Conservation (phyloP, 2,888 invertebrate species). For the Microchrysa polita region DNA sequence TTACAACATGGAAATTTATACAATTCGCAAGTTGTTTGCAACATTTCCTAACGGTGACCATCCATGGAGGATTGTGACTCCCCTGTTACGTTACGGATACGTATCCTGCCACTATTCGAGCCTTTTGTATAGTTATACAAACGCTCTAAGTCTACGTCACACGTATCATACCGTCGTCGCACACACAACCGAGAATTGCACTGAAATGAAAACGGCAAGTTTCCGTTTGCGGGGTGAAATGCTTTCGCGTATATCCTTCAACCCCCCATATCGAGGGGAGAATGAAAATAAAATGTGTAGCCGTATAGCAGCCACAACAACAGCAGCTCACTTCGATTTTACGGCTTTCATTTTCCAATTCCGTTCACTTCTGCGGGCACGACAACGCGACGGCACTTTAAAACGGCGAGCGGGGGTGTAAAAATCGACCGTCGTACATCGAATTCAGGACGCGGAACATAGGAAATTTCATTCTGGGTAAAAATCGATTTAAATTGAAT, state of each 20-base stretch:
- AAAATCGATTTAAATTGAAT: slow-evolving; percentile 37
- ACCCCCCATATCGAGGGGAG: background rate
- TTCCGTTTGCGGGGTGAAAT: background rate
- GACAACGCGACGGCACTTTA: background rate
- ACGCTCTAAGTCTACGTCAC: background rate
- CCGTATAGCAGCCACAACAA: too few relatives aligned
- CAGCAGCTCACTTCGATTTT: slow-evolving; percentile 1
- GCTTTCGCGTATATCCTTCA: slow-evolving; percentile 14
- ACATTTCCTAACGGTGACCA: slow-evolving; percentile 8
- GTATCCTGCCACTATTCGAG: background rate
- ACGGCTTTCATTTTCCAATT: background rate
- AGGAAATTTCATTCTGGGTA: background rate
- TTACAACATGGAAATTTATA: background rate
- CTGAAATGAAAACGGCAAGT: background rate
- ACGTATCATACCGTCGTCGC: background rate
- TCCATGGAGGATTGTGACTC: slow-evolving; percentile 10
- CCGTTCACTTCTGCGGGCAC: background rate
- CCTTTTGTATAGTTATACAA: background rate
- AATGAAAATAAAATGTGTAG: background rate
- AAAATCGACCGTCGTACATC: background rate
- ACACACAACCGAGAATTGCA: slow-evolving; percentile 2
- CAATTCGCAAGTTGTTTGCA: slow-evolving; percentile 12
- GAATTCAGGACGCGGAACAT: too few relatives aligned
- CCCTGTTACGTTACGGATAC: background rate
- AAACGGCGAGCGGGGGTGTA: background rate